Evolutionary conservation across 2,888 invertebrate genomes (phyloP).

Genomic region (Fabriciana adippe): DNA sequence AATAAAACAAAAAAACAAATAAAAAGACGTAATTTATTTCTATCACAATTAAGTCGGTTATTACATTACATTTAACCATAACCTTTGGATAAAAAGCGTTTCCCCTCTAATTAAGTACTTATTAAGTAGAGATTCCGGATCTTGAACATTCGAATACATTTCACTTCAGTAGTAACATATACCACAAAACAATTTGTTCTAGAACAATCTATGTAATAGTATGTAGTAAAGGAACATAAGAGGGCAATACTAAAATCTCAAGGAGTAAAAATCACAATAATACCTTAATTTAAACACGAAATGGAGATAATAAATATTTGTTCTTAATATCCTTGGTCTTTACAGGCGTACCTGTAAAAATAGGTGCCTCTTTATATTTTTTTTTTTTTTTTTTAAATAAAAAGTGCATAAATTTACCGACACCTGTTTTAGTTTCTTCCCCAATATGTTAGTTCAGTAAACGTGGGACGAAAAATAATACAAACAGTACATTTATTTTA

Average conservation of each 20-base stretch:
- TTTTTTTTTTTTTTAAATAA: conserved; percentile 23
- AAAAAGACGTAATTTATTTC: conserved; percentile 74
- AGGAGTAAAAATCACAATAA: conserved; percentile 49
- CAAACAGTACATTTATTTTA: conserved; percentile 14
- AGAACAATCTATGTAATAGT: conserved; percentile 21
- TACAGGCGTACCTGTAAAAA: conserved; percentile 77
- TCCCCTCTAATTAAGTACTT: conserved; percentile 77
- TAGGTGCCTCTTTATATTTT: conserved; percentile 43
- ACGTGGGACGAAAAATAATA: conserved; percentile 2
- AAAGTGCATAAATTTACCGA: conserved; percentile 41
- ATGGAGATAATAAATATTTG: conserved; percentile 47
- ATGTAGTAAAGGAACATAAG: conserved; percentile 64
- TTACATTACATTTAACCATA: conserved; percentile 58
- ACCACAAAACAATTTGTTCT: conserved; percentile 6
- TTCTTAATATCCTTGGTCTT: conserved; percentile 66
- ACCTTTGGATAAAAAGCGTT: conserved; percentile 61
- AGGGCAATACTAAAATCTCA: conserved; percentile 63
- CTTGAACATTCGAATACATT: conserved; percentile 38
- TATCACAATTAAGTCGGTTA: conserved; percentile 65
- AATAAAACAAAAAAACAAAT: conserved; percentile 66
- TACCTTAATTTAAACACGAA: conserved; percentile 45
- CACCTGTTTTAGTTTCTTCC: conserved; percentile 47
- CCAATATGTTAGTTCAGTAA: conserved; percentile 53
- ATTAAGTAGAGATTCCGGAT: conserved; percentile 75
- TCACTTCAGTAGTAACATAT: conserved; percentile 1